Evolutionary conservation across 1,140 invertebrate species (phyloP), one percentile per base, ranked within the genome.

Genomic region (Eupeodes corollae): DNA sequence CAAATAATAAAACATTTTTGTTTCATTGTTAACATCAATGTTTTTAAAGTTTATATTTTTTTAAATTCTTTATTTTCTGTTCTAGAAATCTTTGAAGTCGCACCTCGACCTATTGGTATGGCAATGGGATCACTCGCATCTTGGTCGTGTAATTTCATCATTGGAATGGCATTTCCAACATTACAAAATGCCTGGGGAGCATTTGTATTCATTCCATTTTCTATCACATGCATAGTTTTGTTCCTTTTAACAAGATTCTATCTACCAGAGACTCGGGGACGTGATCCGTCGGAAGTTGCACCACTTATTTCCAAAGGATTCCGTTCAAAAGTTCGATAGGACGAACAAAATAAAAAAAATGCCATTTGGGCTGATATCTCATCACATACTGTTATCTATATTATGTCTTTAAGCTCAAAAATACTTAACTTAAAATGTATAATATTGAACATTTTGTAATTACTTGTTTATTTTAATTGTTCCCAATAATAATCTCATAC

Each of bases 61-160:
- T 40, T 18, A 11, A 9, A 43, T 18, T 42, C 48, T 45, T 13
- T 48, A 52, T 54, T 48, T 49, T 52, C 44, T 44, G 57, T 64
- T 66, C 51, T 72, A 67, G 92, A 96, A 73, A 69, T 96, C 31
- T 93, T 95, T 59, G 82, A 90, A 54, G 84, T 91, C 49, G 84
- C 80, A 2, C 83, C 90, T 1, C 77, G 88, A 42, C 79, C 88
- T 0, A 78, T 79, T 35, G 90, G 87, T 32, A 92, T 93, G 82
- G 82, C 88, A 42, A 74, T 93, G 50, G 88, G 89, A 13, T 90
- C 88, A 48, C 75, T 91, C 52, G 78, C 82, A 30, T 96, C 94
- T 67, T 95, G 91, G 91, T 75, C 78, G 2, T 86, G 84, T 31
- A 95, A 93, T 69, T 92, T 95, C 62, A 58, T 88, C n/a, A 82